These are phyloP conservation scores for Phalacrocorax aristotelis DNA, from an alignment of 2,113 vertebrate species.

Conservation along the genomic window DNA sequence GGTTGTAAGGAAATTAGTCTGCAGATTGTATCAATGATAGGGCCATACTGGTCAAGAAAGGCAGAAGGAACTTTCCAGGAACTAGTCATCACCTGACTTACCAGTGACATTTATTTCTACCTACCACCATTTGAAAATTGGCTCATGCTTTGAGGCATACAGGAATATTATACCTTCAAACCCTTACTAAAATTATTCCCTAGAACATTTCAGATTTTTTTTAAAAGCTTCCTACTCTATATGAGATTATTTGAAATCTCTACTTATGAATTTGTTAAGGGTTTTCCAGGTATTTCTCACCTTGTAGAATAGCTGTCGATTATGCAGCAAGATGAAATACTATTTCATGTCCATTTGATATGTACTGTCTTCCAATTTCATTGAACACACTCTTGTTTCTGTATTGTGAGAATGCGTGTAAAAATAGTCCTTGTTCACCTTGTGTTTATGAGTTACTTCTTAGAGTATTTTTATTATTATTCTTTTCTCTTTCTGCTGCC, in stretches of 20 bases:
- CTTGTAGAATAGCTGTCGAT: not conserved
- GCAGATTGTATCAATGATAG: not conserved
- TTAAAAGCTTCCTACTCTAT: not conserved
- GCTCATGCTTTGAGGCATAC: not conserved
- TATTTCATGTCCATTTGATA: not conserved
- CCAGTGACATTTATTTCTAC: not conserved
- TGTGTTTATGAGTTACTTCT: not conserved
- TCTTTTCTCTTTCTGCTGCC: not conserved
- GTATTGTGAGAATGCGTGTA: not conserved
- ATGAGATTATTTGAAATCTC: not conserved
- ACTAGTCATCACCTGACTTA: not conserved
- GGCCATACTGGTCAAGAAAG: not conserved
- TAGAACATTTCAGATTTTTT: not conserved
- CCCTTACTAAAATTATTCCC: not conserved
- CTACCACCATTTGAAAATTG: not conserved
- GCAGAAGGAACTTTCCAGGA: not conserved
- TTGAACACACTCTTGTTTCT: not conserved
- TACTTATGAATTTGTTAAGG: not conserved
- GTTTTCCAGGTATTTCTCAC: not conserved
- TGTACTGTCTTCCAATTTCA: not conserved
- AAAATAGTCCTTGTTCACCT: not conserved
- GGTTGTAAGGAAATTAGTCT: not conserved
- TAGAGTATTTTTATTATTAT: not conserved
- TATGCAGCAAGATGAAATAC: not conserved
- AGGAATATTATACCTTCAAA: not conserved